A percentile compares a stretch with the other conserved stretches of the same genome.
These are phyloP conservation scores for Embiotoca jacksoni DNA, from an alignment of 2,113 vertebrate genomes.

Conservation along the genomic window DNA sequence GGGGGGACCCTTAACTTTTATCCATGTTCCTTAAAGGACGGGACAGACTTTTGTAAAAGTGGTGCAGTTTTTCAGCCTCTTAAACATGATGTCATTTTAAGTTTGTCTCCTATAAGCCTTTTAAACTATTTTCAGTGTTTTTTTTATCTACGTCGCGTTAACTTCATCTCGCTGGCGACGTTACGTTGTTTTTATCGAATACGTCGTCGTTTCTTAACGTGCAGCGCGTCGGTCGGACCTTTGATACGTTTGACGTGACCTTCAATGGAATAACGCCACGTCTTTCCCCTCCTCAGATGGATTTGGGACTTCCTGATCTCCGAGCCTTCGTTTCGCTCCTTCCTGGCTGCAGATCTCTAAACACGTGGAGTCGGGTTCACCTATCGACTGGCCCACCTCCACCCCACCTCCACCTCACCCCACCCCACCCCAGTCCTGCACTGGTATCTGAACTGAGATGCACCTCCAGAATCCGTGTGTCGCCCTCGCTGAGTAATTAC, in stretches of 20 bases:
- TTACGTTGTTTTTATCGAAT: too few species aligned
- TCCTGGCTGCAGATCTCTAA: conserved; percentile 36
- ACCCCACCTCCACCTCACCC: neutral
- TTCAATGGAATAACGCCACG: too few species aligned
- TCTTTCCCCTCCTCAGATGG: neutral
- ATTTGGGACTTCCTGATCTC: conserved; percentile 1
- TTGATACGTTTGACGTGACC: too few species aligned
- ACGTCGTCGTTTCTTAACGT: too few species aligned
- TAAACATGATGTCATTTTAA: neutral
- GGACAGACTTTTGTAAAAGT: neutral
- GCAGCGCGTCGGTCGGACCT: too few species aligned
- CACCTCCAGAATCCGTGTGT: conserved; percentile 62
- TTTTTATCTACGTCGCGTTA: too few species aligned
- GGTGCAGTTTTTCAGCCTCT: neutral
- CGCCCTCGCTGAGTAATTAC: conserved; percentile 67
- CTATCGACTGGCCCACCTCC: conserved; percentile 45
- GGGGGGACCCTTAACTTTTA: too few species aligned
- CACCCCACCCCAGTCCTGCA: conserved; percentile 6
- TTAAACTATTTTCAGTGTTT: too few species aligned
- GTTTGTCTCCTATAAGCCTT: too few species aligned
- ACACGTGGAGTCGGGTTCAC: conserved; percentile 41
- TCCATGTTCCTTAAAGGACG: neutral
- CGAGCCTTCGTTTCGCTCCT: conserved; percentile 5
- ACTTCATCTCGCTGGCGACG: too few species aligned
- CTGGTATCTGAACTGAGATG: conserved; percentile 31